Evolutionary conservation across 1,140 invertebrate genomes (phyloP).

Genomic region (Hyles vespertilio): DNA sequence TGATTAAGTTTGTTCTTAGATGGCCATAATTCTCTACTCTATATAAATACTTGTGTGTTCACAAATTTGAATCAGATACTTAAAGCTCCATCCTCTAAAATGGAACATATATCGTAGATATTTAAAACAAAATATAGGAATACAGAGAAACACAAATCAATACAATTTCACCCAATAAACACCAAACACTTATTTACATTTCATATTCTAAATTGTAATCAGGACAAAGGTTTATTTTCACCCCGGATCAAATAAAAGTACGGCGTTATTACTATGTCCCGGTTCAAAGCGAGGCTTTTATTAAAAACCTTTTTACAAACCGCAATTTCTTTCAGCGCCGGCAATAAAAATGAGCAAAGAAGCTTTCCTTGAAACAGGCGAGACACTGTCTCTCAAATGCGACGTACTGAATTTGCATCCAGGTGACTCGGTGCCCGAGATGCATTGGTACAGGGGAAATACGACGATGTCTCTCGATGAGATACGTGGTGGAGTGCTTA

Average conservation of each 20-base stretch:
- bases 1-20: too few relatives aligned
- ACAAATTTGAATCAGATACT: too few relatives aligned
- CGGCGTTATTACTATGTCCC: background rate
- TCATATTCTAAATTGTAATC: too few relatives aligned
- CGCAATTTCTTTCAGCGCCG: constrained; percentile 43
- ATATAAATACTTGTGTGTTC: too few relatives aligned
- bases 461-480: constrained; percentile 52
- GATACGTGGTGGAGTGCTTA: constrained; percentile 50
- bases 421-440: constrained; percentile 33
- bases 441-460: constrained; percentile 57
- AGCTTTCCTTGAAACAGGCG: constrained; percentile 59
- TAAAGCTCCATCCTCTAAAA: too few relatives aligned
- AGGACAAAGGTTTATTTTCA: too few relatives aligned
- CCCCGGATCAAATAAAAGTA: background rate
- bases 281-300: background rate
- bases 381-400: constrained; percentile 62
- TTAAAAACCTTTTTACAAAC: background rate
- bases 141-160: too few relatives aligned
- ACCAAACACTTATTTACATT: too few relatives aligned
- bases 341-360: constrained; percentile 65
- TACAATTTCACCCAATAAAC: too few relatives aligned
- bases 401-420: constrained; percentile 49
- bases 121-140: too few relatives aligned
- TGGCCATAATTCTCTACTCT: too few relatives aligned
- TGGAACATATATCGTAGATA: too few relatives aligned